phyloP scores from a whole-genome alignment of 2,888 invertebrate species.

The Noctua comes region DNA sequence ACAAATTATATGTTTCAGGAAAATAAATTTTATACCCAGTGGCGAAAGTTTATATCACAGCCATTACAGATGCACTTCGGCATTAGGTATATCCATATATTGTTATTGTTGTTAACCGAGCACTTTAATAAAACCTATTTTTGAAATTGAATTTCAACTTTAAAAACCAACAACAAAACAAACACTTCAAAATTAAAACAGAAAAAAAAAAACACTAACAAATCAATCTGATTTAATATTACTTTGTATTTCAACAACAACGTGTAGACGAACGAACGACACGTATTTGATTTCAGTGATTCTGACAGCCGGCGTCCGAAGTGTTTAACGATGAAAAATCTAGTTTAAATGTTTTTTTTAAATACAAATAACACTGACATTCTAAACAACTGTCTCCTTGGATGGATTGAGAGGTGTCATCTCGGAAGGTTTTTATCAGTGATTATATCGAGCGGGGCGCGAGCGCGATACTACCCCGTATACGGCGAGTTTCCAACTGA shows the following conservation, averaged over 20 bases:
- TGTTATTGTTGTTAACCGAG: constrained; percentile 72
- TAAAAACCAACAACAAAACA: constrained; percentile 64
- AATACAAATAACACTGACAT: constrained; percentile 73
- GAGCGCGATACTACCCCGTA: constrained; percentile 82
- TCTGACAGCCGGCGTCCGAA: constrained; percentile 79
- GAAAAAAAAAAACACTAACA: constrained; percentile 68
- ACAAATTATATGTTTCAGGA: constrained; percentile 57
- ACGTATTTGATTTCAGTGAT: constrained; percentile 79
- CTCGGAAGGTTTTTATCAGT: constrained; percentile 85
- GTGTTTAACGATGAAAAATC: constrained; percentile 60
- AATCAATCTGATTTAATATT: constrained; percentile 57
- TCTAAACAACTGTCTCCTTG: constrained; percentile 74
- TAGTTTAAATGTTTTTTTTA: constrained; percentile 56
- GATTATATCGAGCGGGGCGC: constrained; percentile 82
- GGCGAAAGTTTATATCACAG: constrained; percentile 86
- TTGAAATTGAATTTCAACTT: constrained; percentile 56
- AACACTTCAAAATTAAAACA: constrained; percentile 70
- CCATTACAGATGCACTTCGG: constrained; percentile 85
- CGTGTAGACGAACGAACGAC: constrained; percentile 75
- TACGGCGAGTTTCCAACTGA: constrained; percentile 88
- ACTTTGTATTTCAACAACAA: constrained; percentile 65
- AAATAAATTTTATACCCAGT: constrained; percentile 82
- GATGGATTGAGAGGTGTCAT: constrained; percentile 81
- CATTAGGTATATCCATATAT: constrained; percentile 84
- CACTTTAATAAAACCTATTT: constrained; percentile 70